phyloP scores from a whole-genome alignment of 2,113 vertebrate species.

The Tretioscincus oriximinensis region DNA sequence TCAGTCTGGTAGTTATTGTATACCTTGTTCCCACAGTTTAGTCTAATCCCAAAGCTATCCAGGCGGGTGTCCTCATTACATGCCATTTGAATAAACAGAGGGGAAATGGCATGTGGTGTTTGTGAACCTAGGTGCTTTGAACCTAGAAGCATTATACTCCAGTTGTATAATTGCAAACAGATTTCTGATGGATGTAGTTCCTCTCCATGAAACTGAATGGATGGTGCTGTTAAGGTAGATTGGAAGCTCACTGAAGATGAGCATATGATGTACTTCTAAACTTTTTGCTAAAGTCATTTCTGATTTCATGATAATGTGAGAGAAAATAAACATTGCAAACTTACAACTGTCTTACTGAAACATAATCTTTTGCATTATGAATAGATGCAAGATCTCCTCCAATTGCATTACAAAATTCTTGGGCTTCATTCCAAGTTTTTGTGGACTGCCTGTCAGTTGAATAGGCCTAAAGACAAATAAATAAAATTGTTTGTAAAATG shows the following conservation, averaged over 20 bases:
- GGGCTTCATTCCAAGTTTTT: slow-evolving; percentile 86
- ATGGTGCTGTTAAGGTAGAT: background rate
- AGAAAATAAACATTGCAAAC: slow-evolving; percentile 18
- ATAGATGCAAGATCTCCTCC: slow-evolving; percentile 87
- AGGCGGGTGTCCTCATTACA: too few relatives aligned
- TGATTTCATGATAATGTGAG: background rate
- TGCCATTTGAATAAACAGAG: too few relatives aligned
- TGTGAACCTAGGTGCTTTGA: too few relatives aligned
- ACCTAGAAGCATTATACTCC: too few relatives aligned
- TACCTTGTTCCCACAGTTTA: too few relatives aligned
- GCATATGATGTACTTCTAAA: too few relatives aligned
- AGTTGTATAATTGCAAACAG: too few relatives aligned
- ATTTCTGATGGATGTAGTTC: too few relatives aligned
- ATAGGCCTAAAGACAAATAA: slow-evolving; percentile 61
- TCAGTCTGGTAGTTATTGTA: too few relatives aligned
- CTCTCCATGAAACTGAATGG: too few relatives aligned
- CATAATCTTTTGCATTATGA: slow-evolving; percentile 71
- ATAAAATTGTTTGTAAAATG: background rate
- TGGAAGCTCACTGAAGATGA: background rate
- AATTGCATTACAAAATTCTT: slow-evolving; percentile 82
- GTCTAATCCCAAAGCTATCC: too few relatives aligned
- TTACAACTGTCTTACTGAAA: slow-evolving; percentile 57
- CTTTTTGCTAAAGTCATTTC: background rate
- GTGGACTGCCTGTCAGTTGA: slow-evolving; percentile 62
- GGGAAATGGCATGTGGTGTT: too few relatives aligned